Conservation (phyloP, 1,140 invertebrate species). For the Neomicropteryx cornuta region DNA sequence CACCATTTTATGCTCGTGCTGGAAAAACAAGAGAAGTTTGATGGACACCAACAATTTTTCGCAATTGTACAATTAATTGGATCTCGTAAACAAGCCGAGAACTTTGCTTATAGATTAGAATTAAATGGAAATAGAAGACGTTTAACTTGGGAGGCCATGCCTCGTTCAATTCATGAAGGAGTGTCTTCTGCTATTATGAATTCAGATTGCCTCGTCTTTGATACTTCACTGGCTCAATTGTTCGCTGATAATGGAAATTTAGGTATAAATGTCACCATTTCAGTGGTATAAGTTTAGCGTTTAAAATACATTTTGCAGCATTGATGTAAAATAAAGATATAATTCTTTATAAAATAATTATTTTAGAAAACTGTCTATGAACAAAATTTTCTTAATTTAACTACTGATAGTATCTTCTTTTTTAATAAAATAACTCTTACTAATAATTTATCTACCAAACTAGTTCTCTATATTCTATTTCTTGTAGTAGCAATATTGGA, state of each 20-base stretch:
- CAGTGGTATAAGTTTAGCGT: slow-evolving; percentile 55
- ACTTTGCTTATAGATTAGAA: slow-evolving; percentile 97
- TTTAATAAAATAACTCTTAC: too few species aligned
- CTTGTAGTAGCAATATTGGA: too few species aligned
- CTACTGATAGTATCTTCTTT: too few species aligned
- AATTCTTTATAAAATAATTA: background rate
- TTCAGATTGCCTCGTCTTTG: slow-evolving; percentile 98
- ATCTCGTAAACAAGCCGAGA: slow-evolving; percentile 96
- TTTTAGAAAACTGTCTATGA: background rate
- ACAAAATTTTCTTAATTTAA: too few species aligned
- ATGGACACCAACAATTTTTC: slow-evolving; percentile 98
- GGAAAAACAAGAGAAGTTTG: slow-evolving; percentile 97
- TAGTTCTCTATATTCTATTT: too few species aligned
- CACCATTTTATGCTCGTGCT: slow-evolving; percentile 99
- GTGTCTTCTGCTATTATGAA: slow-evolving; percentile 96
- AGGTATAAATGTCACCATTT: slow-evolving; percentile 99
- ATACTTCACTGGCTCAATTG: slow-evolving; percentile 93
- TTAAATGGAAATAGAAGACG: slow-evolving; percentile 88
- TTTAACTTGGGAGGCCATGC: slow-evolving; percentile 98
- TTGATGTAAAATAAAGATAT: background rate
- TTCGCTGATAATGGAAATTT: slow-evolving; percentile 99
- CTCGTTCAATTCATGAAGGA: slow-evolving; percentile 96
- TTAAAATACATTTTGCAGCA: background rate
- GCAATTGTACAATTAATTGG: slow-evolving; percentile 99
- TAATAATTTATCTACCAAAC: too few species aligned